Conservation (phyloP, 2,113 vertebrate genomes). For the Panthera tigris region DNA sequence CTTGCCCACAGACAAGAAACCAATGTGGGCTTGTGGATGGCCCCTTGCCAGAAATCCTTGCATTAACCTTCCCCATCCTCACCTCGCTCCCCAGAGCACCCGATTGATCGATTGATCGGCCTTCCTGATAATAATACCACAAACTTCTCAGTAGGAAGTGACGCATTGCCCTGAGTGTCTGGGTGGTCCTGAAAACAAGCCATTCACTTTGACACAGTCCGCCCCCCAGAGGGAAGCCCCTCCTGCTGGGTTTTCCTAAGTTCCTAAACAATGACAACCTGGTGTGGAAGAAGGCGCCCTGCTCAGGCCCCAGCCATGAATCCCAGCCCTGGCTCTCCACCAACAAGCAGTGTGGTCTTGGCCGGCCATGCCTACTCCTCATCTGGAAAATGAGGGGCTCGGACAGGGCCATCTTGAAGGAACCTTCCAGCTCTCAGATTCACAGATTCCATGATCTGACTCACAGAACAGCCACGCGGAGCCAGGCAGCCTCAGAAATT, state of each 20-base stretch:
- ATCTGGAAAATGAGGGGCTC: not conserved
- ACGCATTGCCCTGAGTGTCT: not conserved
- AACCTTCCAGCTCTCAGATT: not conserved
- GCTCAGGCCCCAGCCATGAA: not conserved
- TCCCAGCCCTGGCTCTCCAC: not conserved
- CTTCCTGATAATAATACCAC: not conserved
- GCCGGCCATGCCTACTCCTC: not conserved
- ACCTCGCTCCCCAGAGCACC: accelerated
- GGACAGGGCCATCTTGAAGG: not conserved
- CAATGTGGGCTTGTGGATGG: not conserved
- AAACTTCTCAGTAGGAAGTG: not conserved
- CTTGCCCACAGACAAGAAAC: not conserved
- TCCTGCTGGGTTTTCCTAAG: not conserved
- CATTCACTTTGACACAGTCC: not conserved
- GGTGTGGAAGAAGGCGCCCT: no score
- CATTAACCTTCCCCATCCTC: not conserved
- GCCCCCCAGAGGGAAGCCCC: not conserved
- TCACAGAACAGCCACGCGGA: not conserved
- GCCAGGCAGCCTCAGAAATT: not conserved
- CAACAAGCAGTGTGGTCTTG: not conserved
- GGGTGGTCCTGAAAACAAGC: not conserved
- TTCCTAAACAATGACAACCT: not conserved
- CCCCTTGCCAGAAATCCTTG: not conserved
- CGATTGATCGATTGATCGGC: no score
- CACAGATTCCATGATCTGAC: not conserved